A percentile compares a stretch with the other conserved stretches of the same genome.
phyloP scores from a whole-genome alignment of 2,888 invertebrate genomes.

The Mythimna albipuncta region DNA sequence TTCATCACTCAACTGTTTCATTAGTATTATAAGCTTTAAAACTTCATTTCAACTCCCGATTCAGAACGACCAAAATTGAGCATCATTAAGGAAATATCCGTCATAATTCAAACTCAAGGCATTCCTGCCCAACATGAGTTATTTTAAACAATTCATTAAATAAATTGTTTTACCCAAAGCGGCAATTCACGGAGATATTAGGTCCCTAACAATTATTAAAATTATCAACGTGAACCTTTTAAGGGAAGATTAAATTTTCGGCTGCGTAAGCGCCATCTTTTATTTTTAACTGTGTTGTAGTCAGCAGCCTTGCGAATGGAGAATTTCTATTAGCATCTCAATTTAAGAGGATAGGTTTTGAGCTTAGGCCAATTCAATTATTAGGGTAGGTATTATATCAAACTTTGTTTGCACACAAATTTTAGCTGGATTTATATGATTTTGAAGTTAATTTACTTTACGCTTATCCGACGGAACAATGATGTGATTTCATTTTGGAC shows the following conservation, averaged over 20 bases:
- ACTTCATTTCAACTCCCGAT: constrained; percentile 26
- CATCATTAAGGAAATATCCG: constrained; percentile 26
- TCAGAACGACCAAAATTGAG: constrained; percentile 32
- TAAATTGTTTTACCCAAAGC: constrained; percentile 57
- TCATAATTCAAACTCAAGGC: constrained; percentile 26
- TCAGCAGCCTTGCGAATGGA: constrained; percentile 23
- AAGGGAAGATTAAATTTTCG: constrained; percentile 60
- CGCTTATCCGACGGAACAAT: no score
- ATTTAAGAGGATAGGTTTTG: not conserved
- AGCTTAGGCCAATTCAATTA: constrained; percentile 4
- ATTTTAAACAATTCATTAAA: constrained; percentile 61
- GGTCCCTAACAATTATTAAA: constrained; percentile 66
- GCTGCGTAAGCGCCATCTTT: constrained; percentile 52
- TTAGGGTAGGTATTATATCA: not conserved
- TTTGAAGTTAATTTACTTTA: not conserved
- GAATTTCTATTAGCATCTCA: constrained; percentile 34
- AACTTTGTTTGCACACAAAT: not conserved
- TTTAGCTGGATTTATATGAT: not conserved
- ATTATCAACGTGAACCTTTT: constrained; percentile 60
- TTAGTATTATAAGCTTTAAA: not conserved
- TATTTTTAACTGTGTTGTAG: constrained; percentile 47
- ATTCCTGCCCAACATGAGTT: constrained; percentile 26
- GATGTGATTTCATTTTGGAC: no score
- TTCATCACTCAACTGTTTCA: not conserved
- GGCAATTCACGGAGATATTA: constrained; percentile 60